Percentiles rank a stretch among this genome's conserved stretches.
These are phyloP conservation scores for Quiscalus mexicanus DNA, from an alignment of 2,113 vertebrate species.

Conservation along the genomic window DNA sequence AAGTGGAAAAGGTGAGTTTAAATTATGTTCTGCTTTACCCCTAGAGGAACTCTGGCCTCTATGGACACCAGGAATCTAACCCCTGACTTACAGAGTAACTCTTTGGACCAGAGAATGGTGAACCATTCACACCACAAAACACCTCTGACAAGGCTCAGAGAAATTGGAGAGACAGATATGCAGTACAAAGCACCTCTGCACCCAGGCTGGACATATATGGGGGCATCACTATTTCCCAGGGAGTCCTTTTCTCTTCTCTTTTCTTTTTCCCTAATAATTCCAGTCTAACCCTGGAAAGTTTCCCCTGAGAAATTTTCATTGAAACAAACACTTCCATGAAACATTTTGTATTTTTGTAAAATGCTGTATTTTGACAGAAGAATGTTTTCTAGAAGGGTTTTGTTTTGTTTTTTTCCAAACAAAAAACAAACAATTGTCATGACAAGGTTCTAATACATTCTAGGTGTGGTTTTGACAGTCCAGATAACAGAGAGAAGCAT, in stretches of 20 bases:
- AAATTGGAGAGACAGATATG: not conserved
- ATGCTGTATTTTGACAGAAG: constrained; percentile 27
- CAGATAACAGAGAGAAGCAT: not conserved
- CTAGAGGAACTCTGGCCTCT: not conserved
- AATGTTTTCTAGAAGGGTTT: not conserved
- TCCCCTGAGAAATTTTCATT: not conserved
- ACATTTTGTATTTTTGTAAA: constrained; percentile 4
- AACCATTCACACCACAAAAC: not conserved
- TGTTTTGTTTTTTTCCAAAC: not conserved
- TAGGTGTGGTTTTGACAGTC: not conserved
- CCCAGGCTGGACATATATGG: not conserved
- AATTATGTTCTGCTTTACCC: not conserved
- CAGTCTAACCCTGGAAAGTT: not conserved
- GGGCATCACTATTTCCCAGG: not conserved
- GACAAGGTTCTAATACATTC: constrained; percentile 24
- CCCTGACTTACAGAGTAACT: not conserved
- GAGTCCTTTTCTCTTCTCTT: not conserved
- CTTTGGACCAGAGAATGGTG: not conserved
- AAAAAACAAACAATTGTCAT: not conserved
- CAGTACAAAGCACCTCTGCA: not conserved
- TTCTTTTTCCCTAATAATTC: not conserved
- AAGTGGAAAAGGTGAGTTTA: not conserved
- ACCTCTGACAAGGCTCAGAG: not conserved
- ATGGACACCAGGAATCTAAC: not conserved
- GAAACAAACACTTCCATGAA: not conserved